Base-by-base conservation (phyloP, 2,797 vertebrate species). In the Otus scops region DNA sequence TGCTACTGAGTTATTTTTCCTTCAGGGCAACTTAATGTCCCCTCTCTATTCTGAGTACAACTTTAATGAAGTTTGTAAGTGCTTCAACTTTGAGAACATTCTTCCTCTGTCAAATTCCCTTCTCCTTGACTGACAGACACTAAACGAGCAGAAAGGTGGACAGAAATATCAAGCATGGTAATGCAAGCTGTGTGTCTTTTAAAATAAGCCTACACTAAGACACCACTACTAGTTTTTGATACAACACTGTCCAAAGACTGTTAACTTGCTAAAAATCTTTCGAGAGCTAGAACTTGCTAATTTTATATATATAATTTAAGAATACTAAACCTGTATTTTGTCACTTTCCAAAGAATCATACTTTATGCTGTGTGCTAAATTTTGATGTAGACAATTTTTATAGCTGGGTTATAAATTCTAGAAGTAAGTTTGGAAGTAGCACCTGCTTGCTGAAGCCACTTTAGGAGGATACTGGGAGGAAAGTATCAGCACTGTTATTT, bases 351-450 rank as follows among this genome's bases (percentile, higher is more conserved):
- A 63, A 80, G 53, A 88, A 67, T 76, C 15, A 56, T 28, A 32
- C 43, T 60, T 82, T 65, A 86, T 36, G 34, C 16, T 69, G 22
- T 63, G 51, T 65, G 36, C 12, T 96, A 76, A 94, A 95, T 91
- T 93, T 91, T 87, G 48, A 69, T 32, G 28, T 63, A 83, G 65
- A 67, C 57, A 28, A 75, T 64, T 86, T 96, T 97, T 56, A 93
- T 53, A 94, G 41, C 27, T 93, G 75, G 3, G 5, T 36, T 69
- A 63, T 85, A 96, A 96, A 94, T 82, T 92, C 43, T 56, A 93
- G 39, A 93, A 71, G 28, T 54, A 70, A 64, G 28, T 67, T 86
- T 88, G 59, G 84, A 97, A 92, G 57, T 56, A 61, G 83, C 54
- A 87, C 75, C 54, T 92, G 59, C 56, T 96, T 80, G 68, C 43